These are phyloP conservation scores for Lithosia quadra DNA, from an alignment of 2,888 invertebrate species.

Conservation along the genomic window DNA sequence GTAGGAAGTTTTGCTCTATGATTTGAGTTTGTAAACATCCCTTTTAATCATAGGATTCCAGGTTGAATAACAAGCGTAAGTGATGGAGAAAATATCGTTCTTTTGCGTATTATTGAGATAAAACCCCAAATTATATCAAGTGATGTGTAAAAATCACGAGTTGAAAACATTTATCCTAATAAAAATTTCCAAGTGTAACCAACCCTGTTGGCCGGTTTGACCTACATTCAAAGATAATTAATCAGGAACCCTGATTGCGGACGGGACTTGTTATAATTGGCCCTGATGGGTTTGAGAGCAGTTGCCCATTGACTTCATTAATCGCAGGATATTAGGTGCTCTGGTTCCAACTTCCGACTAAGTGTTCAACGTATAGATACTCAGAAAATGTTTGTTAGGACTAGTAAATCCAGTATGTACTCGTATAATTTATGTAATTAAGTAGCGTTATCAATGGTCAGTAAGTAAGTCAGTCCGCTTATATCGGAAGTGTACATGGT, in stretches of 20 bases:
- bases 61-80: no score
- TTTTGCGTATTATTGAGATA: no score
- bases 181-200: not conserved
- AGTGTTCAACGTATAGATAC: not conserved
- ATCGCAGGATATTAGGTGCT: not conserved
- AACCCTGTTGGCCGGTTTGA: conserved; percentile 24
- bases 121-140: no score
- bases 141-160: no score
- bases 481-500: conserved; percentile 40
- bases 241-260: conserved; percentile 29
- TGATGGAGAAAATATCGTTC: no score
- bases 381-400: conserved; percentile 4
- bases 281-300: conserved; percentile 33
- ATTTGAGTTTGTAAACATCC: no score
- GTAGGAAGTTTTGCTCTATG: no score
- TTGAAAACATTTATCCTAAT: not conserved
- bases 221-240: conserved; percentile 43
- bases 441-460: conserved; percentile 11
- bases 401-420: not conserved
- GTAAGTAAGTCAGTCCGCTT: not conserved
- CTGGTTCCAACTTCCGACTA: not conserved
- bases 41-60: no score
- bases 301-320: conserved; percentile 35
- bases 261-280: conserved; percentile 34
- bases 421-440: not conserved